Evolutionary conservation across 2,797 vertebrate genomes (phyloP).

Genomic region (Chrysolophus pictus): DNA sequence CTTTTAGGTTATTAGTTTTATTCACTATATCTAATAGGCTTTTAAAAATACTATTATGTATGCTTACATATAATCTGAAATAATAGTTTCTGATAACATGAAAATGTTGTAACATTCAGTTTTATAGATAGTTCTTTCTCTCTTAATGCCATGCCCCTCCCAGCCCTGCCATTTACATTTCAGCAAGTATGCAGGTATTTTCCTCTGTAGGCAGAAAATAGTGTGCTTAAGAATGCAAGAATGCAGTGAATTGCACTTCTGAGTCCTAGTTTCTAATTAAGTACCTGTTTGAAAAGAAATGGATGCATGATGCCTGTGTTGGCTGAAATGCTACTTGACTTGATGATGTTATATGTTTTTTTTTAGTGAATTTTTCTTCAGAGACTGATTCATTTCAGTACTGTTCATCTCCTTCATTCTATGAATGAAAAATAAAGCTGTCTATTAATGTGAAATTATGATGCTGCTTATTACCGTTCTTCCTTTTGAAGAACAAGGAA

Average conservation of each 20-base stretch:
- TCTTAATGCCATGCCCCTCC: background rate
- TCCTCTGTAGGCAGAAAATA: background rate
- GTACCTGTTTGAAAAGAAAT: background rate
- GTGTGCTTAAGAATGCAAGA: background rate
- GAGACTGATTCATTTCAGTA: constrained; percentile 12
- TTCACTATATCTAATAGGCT: background rate
- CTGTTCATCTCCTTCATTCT: background rate
- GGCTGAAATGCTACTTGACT: background rate
- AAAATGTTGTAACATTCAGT: background rate
- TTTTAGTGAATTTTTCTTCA: background rate
- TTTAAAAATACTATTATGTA: background rate
- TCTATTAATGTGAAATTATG: background rate
- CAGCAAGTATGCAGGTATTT: background rate
- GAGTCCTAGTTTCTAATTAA: background rate
- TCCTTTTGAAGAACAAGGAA: background rate
- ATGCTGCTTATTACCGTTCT: background rate
- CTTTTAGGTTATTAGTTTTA: background rate
- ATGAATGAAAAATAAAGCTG: background rate
- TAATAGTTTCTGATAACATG: background rate
- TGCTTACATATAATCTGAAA: background rate
- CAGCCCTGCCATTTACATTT: background rate
- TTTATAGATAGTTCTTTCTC: background rate
- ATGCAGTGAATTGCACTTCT: background rate
- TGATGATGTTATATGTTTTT: background rate
- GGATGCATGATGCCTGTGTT: background rate